Evolutionary conservation across 2,797 vertebrate species (phyloP), one percentile per base, ranked within the genome.

Genomic region (Molossus alvarezi): DNA sequence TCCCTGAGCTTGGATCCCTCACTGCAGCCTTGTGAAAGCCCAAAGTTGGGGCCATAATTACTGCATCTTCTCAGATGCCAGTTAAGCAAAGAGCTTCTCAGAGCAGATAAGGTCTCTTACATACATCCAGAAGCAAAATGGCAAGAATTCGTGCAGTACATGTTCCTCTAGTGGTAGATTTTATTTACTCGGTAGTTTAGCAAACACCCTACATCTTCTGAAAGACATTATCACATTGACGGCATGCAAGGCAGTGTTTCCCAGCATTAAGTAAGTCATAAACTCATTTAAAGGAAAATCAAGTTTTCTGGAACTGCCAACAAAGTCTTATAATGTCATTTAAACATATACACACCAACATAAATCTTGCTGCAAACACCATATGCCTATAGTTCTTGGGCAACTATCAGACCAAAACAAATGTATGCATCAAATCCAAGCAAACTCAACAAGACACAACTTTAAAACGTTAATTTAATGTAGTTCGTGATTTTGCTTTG

Each of bases 331-430:
- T 51, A 18, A 67, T 57, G 60, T 87, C 67, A 80, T 64, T 96
- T 93, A 45, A 65, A 84, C 12, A 29, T 57, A 25, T 48, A 11
- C 17, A 90, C 73, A 21, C 10, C 73, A 79, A 91, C 12, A 29
- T n/a, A 90, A 64, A 76, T 69, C 76, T 53, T 57, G 7, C 60
- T 88, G 17, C 51, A 73, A 76, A 83, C 48, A 62, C 33, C 25
- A 7, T 45, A n/a, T 45, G 20, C 25, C 33, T 76, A 12, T 8
- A 33, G 58, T 88, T 89, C 37, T 71, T 76, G 33, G 6, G 11
- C 20, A 91, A 29, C 37, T 75, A 23, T 77, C 71, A 79, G 88
- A 51, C n/a, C 29, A 57, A 83, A 97, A 45, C 18, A 64, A 77
- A 73, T 67, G 60, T 57, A 23, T 23, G 37, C 9, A 57, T 85